Evolutionary conservation across 1,140 invertebrate genomes (phyloP).

Genomic region (Anastrepha ludens): DNA sequence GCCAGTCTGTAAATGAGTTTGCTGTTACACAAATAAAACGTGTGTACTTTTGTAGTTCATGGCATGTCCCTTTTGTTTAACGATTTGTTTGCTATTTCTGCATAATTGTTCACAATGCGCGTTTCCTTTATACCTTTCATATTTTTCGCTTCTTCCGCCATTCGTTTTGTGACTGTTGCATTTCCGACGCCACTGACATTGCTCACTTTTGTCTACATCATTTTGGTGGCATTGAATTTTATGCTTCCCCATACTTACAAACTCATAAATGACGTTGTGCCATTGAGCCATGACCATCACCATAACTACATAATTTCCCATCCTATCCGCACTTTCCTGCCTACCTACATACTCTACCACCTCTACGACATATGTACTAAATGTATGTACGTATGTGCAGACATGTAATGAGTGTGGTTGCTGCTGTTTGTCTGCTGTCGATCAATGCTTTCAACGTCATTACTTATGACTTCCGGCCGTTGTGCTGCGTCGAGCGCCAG

Average conservation of each 20-base stretch:
- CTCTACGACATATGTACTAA: background rate
- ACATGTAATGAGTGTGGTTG: background rate
- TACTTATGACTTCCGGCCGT: conserved; percentile 41
- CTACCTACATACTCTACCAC: background rate
- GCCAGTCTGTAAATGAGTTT: background rate
- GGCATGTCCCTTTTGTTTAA: conserved; percentile 8
- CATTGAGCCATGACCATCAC: conserved; percentile 11
- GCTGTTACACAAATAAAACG: background rate
- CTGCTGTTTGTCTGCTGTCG: conserved; percentile 39
- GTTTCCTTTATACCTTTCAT: conserved; percentile 27
- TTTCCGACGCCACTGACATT: background rate
- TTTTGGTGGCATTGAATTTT: conserved; percentile 41
- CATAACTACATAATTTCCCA: background rate
- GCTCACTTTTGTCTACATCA: background rate
- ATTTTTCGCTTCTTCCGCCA: conserved; percentile 7
- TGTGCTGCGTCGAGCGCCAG: background rate
- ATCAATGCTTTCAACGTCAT: conserved; percentile 31
- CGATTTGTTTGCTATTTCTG: background rate
- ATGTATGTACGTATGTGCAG: background rate
- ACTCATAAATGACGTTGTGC: background rate
- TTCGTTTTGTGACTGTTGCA: conserved; percentile 2
- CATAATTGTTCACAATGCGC: conserved; percentile 38
- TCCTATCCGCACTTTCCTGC: background rate
- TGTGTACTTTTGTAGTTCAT: background rate
- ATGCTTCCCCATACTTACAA: conserved; percentile 22